Evolutionary conservation across 2,113 vertebrate genomes (phyloP).

Genomic region (Mugil cephalus): DNA sequence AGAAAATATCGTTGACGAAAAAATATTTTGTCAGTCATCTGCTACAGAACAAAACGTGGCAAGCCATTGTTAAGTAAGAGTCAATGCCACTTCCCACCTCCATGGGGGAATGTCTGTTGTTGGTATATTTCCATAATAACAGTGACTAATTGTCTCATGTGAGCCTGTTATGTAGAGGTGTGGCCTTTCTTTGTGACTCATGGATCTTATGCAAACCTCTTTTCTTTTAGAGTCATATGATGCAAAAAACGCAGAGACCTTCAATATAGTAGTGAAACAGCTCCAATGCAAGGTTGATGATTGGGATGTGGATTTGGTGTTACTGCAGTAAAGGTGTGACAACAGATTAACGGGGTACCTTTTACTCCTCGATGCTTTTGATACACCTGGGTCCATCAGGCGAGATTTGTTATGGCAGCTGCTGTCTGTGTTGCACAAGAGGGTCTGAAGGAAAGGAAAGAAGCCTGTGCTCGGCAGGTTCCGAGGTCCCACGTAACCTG

Average conservation of each 20-base stretch:
- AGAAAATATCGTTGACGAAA: not conserved
- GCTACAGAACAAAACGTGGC: not conserved
- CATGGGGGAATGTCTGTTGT: conserved; percentile 1
- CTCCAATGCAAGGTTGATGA: not conserved
- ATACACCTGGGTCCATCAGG: conserved; percentile 35
- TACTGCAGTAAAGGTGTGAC: not conserved
- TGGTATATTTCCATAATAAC: conserved; percentile 24
- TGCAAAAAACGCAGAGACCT: not conserved
- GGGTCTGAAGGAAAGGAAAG: conserved; percentile 93
- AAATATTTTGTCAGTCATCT: not conserved
- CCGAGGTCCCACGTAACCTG: conserved; percentile 92
- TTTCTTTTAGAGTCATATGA: too few relatives aligned
- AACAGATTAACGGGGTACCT: conserved; percentile 38
- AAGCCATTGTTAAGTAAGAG: not conserved
- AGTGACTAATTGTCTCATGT: conserved; percentile 14
- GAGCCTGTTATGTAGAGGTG: not conserved
- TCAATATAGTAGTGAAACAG: not conserved
- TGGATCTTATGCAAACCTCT: not conserved
- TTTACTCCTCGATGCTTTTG: not conserved
- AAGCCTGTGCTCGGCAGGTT: conserved; percentile 95
- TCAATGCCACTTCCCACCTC: not conserved
- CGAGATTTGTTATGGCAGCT: conserved; percentile 86
- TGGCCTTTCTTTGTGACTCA: conserved; percentile 6
- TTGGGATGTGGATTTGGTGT: not conserved
- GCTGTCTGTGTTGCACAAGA: conserved; percentile 92